Evolutionary conservation across 2,888 invertebrate genomes (phyloP).

Genomic region (Calliscelio sp.): DNA sequence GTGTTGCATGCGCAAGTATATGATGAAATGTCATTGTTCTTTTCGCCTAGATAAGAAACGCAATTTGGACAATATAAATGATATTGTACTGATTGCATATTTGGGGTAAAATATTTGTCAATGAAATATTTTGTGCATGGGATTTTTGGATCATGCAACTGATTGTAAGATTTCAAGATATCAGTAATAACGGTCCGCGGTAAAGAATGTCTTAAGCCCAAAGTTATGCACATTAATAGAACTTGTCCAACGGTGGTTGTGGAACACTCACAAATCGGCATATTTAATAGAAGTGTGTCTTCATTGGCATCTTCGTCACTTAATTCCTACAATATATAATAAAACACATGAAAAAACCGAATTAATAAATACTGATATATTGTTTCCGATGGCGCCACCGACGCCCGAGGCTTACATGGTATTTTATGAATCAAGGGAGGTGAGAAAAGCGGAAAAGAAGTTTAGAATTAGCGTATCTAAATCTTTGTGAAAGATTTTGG

Average conservation of each 20-base stretch:
- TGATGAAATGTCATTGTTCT: neutral
- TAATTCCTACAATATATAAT: no score
- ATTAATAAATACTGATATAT: no score
- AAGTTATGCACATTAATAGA: constrained; percentile 30
- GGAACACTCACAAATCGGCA: neutral
- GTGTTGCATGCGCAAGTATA: constrained; percentile 1
- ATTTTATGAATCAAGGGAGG: no score
- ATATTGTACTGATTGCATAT: constrained; percentile 10
- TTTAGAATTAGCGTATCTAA: no score
- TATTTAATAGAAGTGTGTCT: neutral
- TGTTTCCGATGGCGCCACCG: no score
- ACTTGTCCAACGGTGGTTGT: constrained; percentile 27
- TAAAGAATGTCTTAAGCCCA: constrained; percentile 33
- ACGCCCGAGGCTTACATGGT: no score
- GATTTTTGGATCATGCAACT: constrained; percentile 9
- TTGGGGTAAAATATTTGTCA: constrained; percentile 19
- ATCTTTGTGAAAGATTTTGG: no score
- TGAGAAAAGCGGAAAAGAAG: no score
- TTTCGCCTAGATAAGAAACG: neutral
- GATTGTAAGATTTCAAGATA: constrained; percentile 26
- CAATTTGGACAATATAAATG: constrained; percentile 30
- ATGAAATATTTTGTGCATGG: constrained; percentile 41
- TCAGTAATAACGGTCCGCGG: constrained; percentile 24
- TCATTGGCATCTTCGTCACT: no score
- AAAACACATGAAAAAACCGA: no score